Percentiles rank a stretch among this genome's conserved stretches.
Evolutionary conservation across 2,113 vertebrate species (phyloP).

Genomic region (Etia nguti): DNA sequence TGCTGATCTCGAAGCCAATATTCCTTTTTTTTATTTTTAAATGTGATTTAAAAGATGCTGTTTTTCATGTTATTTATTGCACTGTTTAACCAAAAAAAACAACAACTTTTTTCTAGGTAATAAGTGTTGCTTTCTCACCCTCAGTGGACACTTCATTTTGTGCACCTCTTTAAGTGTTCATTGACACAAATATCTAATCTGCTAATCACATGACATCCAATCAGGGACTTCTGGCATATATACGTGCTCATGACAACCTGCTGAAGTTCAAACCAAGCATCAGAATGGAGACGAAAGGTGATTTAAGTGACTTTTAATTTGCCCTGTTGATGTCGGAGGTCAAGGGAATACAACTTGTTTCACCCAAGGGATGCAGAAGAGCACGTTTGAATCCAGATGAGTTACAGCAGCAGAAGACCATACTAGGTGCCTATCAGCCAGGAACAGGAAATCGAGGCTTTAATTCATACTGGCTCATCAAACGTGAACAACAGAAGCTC

Average conservation of each 20-base stretch:
- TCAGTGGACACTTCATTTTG: too few relatives aligned
- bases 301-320: neutral
- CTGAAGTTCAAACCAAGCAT: neutral
- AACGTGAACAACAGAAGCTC: neutral
- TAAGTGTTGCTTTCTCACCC: too few relatives aligned
- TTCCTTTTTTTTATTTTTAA: rapidly evolving
- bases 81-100: neutral
- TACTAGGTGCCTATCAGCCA: neutral
- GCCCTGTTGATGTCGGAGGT: rapidly evolving
- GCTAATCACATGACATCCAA: too few relatives aligned
- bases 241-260: neutral
- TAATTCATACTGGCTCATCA: neutral
- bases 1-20: neutral
- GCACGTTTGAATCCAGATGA: neutral
- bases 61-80: neutral
- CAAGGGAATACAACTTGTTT: neutral
- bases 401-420: neutral
- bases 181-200: neutral
- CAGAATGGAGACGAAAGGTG: rapidly evolving
- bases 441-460: neutral
- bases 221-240: neutral
- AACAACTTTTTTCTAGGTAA: too few relatives aligned
- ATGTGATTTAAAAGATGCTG: rapidly evolving
- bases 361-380: neutral
- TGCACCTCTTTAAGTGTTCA: too few relatives aligned